A percentile compares a stretch with the other conserved stretches of the same genome.
Conservation (phyloP, 1,140 invertebrate species). For the Thereuonema tuberculata region DNA sequence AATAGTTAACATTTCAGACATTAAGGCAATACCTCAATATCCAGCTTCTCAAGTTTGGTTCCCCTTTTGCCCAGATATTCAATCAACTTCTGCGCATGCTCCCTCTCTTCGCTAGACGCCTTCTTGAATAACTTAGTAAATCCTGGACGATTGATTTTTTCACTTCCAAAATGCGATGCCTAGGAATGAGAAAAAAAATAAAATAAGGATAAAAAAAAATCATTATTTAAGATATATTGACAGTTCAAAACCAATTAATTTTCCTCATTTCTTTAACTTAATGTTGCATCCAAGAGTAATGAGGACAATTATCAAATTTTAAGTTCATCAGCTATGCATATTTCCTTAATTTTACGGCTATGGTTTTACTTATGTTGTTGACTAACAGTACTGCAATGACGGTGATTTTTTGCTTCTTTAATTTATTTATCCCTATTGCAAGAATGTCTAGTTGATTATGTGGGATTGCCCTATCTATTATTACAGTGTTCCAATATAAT, state of each 20-base stretch:
- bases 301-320: neutral
- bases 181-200: constrained; percentile 27
- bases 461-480: no score
- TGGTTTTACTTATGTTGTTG: no score
- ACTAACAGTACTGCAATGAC: no score
- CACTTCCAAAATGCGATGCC: constrained; percentile 66
- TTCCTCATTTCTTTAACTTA: neutral
- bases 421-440: no score
- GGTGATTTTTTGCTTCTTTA: no score
- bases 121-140: constrained; percentile 80
- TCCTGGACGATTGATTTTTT: constrained; percentile 64
- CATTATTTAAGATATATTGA: neutral
- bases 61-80: constrained; percentile 82
- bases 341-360: no score
- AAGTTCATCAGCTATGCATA: no score
- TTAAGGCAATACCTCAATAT: no score
- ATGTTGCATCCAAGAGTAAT: neutral
- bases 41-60: constrained; percentile 33
- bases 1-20: no score
- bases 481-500: no score
- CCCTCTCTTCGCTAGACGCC: constrained; percentile 68
- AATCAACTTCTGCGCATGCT: constrained; percentile 79
- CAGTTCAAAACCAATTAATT: neutral
- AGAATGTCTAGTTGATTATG: no score
- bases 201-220: neutral